Conservation (phyloP, 2,888 invertebrate species). For the Geotrupes spiniger region DNA sequence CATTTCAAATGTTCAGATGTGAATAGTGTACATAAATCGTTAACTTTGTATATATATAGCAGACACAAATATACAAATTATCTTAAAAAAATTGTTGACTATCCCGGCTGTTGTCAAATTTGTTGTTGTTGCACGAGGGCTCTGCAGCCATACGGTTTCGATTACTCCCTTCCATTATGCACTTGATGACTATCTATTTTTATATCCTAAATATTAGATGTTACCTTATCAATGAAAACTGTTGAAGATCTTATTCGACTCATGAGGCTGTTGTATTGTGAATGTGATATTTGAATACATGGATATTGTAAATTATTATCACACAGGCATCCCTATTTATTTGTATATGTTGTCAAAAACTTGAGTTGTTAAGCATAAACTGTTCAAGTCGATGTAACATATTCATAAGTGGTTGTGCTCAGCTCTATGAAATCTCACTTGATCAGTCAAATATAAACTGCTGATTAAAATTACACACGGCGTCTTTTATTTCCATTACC, state of each 20-base stretch:
- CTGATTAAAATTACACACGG: constrained; percentile 33
- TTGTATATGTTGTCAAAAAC: constrained; percentile 44
- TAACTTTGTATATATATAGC: constrained; percentile 38
- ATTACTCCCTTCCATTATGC: constrained; percentile 36
- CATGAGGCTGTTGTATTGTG: constrained; percentile 51
- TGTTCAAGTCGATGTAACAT: constrained; percentile 47
- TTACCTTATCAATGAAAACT: constrained; percentile 40
- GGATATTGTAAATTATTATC: constrained; percentile 46
- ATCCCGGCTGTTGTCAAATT: constrained; percentile 42
- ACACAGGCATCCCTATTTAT: constrained; percentile 45
- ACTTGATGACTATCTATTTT: constrained; percentile 44
- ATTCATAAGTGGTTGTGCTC: constrained; percentile 45
- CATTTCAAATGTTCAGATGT: constrained; percentile 32
- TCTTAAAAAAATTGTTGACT: constrained; percentile 41
- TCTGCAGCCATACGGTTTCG: constrained; percentile 31
- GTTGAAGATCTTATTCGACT: constrained; percentile 40
- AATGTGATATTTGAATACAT: constrained; percentile 53
- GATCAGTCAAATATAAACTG: constrained; percentile 42
- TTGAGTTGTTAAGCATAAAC: constrained; percentile 41
- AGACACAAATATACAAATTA: constrained; percentile 27
- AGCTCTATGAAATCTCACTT: constrained; percentile 40
- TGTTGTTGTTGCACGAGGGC: constrained; percentile 40
- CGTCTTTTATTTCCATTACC: constrained; percentile 17
- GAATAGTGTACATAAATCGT: constrained; percentile 40
- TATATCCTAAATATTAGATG: constrained; percentile 45